Conservation (phyloP, 1,140 invertebrate species). For the Popillia japonica region DNA sequence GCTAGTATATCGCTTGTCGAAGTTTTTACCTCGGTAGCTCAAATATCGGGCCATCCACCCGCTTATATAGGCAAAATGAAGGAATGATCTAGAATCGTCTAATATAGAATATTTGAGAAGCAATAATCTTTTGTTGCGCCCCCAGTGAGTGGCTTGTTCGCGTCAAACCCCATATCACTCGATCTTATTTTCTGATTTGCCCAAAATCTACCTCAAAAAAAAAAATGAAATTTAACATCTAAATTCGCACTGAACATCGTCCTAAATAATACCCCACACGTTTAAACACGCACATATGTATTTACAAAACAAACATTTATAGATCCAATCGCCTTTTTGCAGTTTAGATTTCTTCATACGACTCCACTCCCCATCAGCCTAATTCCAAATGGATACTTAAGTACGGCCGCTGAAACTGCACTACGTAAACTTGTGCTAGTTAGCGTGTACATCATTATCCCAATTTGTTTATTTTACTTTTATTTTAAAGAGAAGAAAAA, state of each 20-base stretch:
- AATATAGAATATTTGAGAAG: too few species aligned
- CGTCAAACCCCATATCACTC: too few species aligned
- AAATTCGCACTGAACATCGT: neutral
- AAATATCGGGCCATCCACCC: too few species aligned
- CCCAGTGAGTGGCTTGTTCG: too few species aligned
- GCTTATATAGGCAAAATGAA: too few species aligned
- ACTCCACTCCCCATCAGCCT: neutral
- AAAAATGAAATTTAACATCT: too few species aligned
- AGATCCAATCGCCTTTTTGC: neutral
- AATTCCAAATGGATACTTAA: neutral
- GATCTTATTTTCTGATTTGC: too few species aligned
- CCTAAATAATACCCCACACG: neutral
- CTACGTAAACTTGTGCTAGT: neutral
- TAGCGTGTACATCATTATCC: constrained; percentile 21
- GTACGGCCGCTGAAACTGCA: neutral
- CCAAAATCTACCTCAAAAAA: too few species aligned
- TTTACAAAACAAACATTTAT: constrained; percentile 7
- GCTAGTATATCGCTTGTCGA: too few species aligned
- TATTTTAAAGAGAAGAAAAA: constrained; percentile 3
- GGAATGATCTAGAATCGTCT: too few species aligned
- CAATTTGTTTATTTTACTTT: constrained; percentile 29
- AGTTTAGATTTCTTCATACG: neutral
- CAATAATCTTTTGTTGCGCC: too few species aligned
- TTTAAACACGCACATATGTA: neutral
- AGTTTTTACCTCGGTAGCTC: too few species aligned